Evolutionary conservation across 1,140 invertebrate species (phyloP).

Genomic region (Zaprionus kolodkinae): DNA sequence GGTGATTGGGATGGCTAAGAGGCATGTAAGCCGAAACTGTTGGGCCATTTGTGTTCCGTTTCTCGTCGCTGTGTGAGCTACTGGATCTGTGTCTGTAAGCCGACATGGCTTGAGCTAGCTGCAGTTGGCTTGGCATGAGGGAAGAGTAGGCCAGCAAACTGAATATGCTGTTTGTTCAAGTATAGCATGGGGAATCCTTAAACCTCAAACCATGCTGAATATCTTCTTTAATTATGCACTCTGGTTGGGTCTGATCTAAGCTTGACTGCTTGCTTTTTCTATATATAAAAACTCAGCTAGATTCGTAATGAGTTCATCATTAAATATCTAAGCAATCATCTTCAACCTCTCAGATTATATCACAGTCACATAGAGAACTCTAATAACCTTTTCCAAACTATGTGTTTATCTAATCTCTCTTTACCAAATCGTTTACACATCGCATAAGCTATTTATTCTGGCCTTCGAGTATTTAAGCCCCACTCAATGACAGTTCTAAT

Average conservation of each 20-base stretch:
- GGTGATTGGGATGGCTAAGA: not conserved
- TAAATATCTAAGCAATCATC: too few species aligned
- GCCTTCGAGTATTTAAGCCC: not conserved
- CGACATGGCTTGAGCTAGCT: not conserved
- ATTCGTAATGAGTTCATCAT: too few species aligned
- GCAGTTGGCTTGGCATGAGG: slow-evolving; percentile 2
- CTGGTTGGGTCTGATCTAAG: too few species aligned
- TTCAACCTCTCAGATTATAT: too few species aligned
- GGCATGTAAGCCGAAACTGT: slow-evolving; percentile 54
- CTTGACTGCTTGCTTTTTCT: too few species aligned
- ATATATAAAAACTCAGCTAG: too few species aligned
- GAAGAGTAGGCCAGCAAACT: not conserved
- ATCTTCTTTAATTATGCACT: too few species aligned
- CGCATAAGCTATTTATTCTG: not conserved
- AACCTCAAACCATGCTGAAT: too few species aligned
- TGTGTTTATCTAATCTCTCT: not conserved
- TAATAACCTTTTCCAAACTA: not conserved
- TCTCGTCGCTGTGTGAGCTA: not conserved
- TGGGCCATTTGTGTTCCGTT: slow-evolving; percentile 29
- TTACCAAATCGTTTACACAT: not conserved
- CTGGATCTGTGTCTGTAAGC: not conserved
- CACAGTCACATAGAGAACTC: not conserved
- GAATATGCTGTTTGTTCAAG: not conserved
- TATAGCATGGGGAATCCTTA: not conserved
- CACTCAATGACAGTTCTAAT: slow-evolving; percentile 1